Evolutionary conservation across 2,797 vertebrate species (phyloP).

Genomic region (Periparus ater): DNA sequence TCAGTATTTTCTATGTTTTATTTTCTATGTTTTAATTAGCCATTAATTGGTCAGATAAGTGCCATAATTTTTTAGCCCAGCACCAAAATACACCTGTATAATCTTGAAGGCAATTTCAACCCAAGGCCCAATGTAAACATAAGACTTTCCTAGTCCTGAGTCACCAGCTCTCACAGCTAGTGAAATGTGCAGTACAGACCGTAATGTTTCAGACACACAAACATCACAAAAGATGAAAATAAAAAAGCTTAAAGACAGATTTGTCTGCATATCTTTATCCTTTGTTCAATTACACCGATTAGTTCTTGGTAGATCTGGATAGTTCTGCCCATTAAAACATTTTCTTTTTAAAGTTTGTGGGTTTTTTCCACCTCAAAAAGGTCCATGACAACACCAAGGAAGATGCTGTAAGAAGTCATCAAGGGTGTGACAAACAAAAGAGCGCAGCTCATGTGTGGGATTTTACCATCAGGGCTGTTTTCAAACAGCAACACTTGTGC

Average conservation of each 20-base stretch:
- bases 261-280: background rate
- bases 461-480: background rate
- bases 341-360: background rate
- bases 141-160: background rate
- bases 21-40: background rate
- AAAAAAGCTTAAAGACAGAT: background rate
- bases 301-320: fast-evolving
- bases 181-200: background rate
- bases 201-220: background rate
- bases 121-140: background rate
- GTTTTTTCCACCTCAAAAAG: fast-evolving
- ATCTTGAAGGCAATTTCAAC: background rate
- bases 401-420: background rate
- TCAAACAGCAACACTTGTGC: background rate
- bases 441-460: background rate
- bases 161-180: background rate
- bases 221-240: background rate
- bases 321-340: background rate
- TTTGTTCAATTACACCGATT: background rate
- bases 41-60: background rate
- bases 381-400: background rate
- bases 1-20: background rate
- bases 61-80: background rate
- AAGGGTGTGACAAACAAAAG: background rate
- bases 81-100: background rate